These are phyloP conservation scores for Drosophila meridionalis DNA, from an alignment of 2,888 invertebrate genomes.

Conservation along the genomic window DNA sequence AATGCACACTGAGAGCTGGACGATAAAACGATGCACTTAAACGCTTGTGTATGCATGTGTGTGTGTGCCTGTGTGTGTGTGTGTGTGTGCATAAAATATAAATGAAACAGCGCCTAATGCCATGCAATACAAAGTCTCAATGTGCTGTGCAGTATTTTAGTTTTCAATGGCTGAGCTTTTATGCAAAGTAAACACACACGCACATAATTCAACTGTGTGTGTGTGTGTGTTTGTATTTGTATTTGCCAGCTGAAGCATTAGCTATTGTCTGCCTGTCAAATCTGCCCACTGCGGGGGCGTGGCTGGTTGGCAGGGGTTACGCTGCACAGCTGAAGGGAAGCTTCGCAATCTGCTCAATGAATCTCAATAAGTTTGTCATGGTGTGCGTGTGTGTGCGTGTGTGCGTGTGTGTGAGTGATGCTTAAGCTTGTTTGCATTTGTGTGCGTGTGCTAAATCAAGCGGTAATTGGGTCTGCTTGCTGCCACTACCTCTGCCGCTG, in stretches of 20 bases:
- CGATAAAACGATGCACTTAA: slow-evolving; percentile 43
- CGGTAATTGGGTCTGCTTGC: slow-evolving; percentile 76
- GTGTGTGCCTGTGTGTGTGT: not conserved
- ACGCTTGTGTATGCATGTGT: slow-evolving; percentile 10
- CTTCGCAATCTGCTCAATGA: slow-evolving; percentile 75
- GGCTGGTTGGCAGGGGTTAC: not conserved
- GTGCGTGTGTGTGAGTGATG: slow-evolving; percentile 10
- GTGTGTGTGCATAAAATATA: slow-evolving; percentile 76
- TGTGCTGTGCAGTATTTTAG: slow-evolving; percentile 79
- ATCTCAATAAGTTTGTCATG: slow-evolving; percentile 75
- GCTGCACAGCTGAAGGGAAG: slow-evolving; percentile 31
- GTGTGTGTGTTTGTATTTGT: slow-evolving; percentile 64
- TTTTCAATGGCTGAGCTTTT: slow-evolving; percentile 79
- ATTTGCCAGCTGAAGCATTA: slow-evolving; percentile 75
- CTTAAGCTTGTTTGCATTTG: slow-evolving; percentile 60
- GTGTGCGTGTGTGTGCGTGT: slow-evolving; percentile 14
- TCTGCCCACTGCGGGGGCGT: slow-evolving; percentile 11
- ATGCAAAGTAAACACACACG: slow-evolving; percentile 71
- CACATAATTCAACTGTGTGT: slow-evolving; percentile 37
- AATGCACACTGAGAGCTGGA: slow-evolving; percentile 64
- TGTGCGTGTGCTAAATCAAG: slow-evolving; percentile 76
- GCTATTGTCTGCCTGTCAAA: slow-evolving; percentile 69
- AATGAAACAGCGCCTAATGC: slow-evolving; percentile 76
- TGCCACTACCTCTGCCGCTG: slow-evolving; percentile 13
- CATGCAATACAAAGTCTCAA: slow-evolving; percentile 72